Evolutionary conservation across 2,113 vertebrate genomes (phyloP).

Genomic region (Cricetomys ansorgei): DNA sequence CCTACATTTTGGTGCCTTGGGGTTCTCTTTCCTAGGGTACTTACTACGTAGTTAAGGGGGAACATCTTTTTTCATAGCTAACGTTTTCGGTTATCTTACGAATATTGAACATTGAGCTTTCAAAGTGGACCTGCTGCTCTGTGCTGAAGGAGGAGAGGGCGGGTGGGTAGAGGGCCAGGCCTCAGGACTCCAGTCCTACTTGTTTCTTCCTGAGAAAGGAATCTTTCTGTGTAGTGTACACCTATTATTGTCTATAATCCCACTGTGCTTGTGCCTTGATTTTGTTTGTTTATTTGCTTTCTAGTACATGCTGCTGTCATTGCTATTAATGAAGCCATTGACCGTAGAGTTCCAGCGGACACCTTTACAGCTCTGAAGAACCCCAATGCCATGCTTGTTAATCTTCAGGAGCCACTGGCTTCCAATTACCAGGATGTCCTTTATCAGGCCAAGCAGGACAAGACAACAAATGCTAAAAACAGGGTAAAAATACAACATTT

Average conservation of each 20-base stretch:
- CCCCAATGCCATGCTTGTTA: slow-evolving; percentile 97
- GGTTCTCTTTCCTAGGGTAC: slow-evolving; percentile 22
- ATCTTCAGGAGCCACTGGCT: slow-evolving; percentile 88
- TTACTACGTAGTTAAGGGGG: neutral
- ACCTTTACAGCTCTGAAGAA: slow-evolving; percentile 94
- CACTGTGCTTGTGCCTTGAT: neutral
- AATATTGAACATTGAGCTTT: neutral
- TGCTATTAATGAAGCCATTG: slow-evolving; percentile 97
- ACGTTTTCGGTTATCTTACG: neutral
- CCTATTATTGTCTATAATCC: neutral
- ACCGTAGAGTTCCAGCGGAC: slow-evolving; percentile 91
- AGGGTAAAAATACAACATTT: slow-evolving; percentile 87
- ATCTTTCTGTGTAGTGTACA: neutral
- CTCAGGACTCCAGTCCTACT: neutral
- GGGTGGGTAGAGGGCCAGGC: neutral
- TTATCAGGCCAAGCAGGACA: slow-evolving; percentile 94
- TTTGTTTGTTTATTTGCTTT: slow-evolving; percentile 61
- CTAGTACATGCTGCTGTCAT: slow-evolving; percentile 98
- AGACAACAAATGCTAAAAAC: slow-evolving; percentile 94
- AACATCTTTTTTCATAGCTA: neutral
- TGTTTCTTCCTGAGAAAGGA: neutral
- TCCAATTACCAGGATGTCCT: slow-evolving; percentile 92
- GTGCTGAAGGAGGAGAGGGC: neutral
- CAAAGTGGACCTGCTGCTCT: neutral
- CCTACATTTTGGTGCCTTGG: neutral